Conservation (phyloP, 2,797 vertebrate genomes). For the Dendrocincla fuliginosa region DNA sequence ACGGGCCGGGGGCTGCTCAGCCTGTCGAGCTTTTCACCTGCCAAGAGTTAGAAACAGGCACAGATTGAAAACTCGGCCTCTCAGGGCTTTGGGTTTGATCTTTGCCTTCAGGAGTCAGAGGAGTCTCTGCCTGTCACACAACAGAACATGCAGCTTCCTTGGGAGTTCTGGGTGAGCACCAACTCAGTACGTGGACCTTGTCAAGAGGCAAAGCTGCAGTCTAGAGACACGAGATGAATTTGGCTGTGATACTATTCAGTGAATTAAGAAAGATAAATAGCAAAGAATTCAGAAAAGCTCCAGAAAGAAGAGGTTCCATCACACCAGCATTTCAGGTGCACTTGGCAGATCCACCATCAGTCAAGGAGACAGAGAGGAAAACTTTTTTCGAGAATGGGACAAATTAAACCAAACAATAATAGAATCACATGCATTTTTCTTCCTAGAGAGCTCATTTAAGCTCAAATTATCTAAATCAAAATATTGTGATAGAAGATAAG, state of each 20-base stretch:
- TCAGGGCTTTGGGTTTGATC: rapidly evolving
- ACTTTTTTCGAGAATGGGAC: neutral
- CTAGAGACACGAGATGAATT: neutral
- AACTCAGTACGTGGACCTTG: neutral
- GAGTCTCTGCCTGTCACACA: neutral
- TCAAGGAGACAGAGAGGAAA: neutral
- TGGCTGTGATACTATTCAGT: neutral
- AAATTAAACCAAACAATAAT: neutral
- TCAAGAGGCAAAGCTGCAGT: neutral
- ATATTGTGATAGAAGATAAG: neutral
- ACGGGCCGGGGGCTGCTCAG: slow-evolving; percentile 77
- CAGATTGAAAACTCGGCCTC: neutral
- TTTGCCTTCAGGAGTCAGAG: neutral
- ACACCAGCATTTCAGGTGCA: neutral
- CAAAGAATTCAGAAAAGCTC: neutral
- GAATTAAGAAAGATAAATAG: neutral
- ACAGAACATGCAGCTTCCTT: neutral
- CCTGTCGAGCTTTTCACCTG: slow-evolving; percentile 82
- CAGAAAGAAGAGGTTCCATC: neutral
- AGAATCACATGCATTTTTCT: neutral
- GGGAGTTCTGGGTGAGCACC: neutral
- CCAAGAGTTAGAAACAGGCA: slow-evolving; percentile 58
- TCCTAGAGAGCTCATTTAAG: neutral
- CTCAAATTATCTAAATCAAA: neutral
- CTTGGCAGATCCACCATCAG: neutral